Base-by-base conservation (phyloP, 2,113 vertebrate genomes). In the Leiothrix lutea region DNA sequence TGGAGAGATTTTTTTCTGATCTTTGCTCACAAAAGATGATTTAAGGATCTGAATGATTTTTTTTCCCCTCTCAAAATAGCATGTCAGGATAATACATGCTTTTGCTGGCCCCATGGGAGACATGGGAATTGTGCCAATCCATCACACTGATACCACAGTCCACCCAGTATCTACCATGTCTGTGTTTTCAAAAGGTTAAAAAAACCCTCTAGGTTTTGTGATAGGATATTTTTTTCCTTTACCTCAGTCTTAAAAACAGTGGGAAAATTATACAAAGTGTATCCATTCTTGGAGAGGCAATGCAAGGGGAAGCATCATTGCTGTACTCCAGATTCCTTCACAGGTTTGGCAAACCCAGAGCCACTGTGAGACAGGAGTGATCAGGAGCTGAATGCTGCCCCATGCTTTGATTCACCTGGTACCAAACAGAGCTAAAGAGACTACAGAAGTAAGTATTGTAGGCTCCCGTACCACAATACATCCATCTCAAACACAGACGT, bases 341-440 rank as follows among this genome's bases (percentile, higher is more conserved):
- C 11, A 53, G 56, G 14, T 61, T 71, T 84, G 64, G 56, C 56
- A 81, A 57, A 79, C 38, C 7, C 6, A 12, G 67, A 93, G n/a
- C 18, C 40, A 9, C 0, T 14, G 62, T 0, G 0, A 54, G 77
- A 82, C 36, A 33, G 2, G 0, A 82, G 36, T 1, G 26, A 81
- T 48, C 54, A 74, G 4, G 22, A 62, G 60, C 56, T 19, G 47
- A 75, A 22, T 12, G 33, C 17, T 83, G 88, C 67, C 75, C 58
- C 48, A 1, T 51, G 81, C 88, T 93, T 91, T 69, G 50, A 90
- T 45, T 72, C 42, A 64, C n/a, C 71, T 58, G 0, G 0, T 47
- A 86, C 15, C 51, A 67, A 62, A 62, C 12, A 83, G 53, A 91
- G 40, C 40, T 80, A 38, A 65, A 80, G 82, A 80, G 57, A 56